phyloP scores from a whole-genome alignment of 2,797 vertebrate genomes.

The Lutjanus campechanus region DNA sequence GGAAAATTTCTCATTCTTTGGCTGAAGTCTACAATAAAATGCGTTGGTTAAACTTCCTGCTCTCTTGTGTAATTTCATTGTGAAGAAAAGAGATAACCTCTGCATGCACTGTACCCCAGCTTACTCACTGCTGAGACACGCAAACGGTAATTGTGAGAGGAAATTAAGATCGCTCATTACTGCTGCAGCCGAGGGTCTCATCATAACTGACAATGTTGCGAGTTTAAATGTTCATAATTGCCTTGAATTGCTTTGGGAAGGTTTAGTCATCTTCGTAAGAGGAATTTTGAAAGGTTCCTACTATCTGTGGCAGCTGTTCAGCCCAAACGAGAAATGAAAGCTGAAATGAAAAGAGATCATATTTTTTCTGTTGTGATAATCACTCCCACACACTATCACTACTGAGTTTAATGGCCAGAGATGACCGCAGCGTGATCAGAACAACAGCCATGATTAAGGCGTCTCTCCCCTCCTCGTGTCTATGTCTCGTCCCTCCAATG shows the following conservation, averaged over 20 bases:
- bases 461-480: slow-evolving; percentile 25
- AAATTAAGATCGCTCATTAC: slow-evolving; percentile 19
- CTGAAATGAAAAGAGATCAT: slow-evolving; percentile 39
- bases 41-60: slow-evolving; percentile 38
- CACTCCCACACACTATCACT: slow-evolving; percentile 32
- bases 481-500: slow-evolving; percentile 55
- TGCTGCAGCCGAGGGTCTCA: slow-evolving; percentile 8
- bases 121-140: slow-evolving; percentile 25
- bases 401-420: slow-evolving; percentile 40
- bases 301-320: slow-evolving; percentile 23
- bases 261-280: slow-evolving; percentile 30
- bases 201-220: slow-evolving; percentile 20
- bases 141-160: slow-evolving; percentile 25
- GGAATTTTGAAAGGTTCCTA: slow-evolving; percentile 21
- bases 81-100: slow-evolving; percentile 42
- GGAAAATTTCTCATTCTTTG: slow-evolving; percentile 23
- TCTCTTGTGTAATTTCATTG: slow-evolving; percentile 51
- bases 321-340: slow-evolving; percentile 62
- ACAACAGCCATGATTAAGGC: slow-evolving; percentile 31
- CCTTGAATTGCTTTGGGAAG: slow-evolving; percentile 30
- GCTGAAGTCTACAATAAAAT: slow-evolving; percentile 40
- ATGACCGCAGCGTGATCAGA: slow-evolving; percentile 33
- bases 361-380: slow-evolving; percentile 49
- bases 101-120: slow-evolving; percentile 23
- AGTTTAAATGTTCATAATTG: slow-evolving; percentile 29